phyloP scores from a whole-genome alignment of 2,797 vertebrate genomes.

The Enteromius fasciolatus region DNA sequence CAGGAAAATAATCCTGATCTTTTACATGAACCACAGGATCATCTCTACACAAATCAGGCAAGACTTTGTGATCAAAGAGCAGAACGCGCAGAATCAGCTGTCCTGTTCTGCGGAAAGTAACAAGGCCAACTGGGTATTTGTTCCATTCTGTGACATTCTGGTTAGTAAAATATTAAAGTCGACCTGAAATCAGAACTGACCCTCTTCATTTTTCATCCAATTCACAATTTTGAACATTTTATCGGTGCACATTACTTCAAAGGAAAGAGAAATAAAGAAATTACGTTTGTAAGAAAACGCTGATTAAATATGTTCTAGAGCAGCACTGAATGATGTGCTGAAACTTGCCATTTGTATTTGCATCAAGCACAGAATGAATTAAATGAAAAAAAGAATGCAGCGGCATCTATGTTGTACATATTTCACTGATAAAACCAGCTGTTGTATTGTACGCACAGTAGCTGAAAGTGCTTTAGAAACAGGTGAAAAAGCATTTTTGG shows the following conservation, averaged over 20 bases:
- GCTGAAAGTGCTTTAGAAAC: background rate
- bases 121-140: conserved; percentile 41
- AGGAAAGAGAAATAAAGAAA: background rate
- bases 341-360: background rate
- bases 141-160: conserved; percentile 1
- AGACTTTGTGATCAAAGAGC: conserved; percentile 79
- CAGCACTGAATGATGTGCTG: background rate
- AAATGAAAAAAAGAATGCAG: background rate
- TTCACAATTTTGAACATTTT: background rate
- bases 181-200: background rate
- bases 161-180: conserved; percentile 2
- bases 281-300: background rate
- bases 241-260: background rate
- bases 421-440: background rate
- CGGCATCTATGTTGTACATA: background rate
- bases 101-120: conserved; percentile 64
- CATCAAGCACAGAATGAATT: background rate
- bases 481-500: conserved; percentile 50
- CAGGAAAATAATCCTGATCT: conserved; percentile 80
- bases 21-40: conserved; percentile 77
- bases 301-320: background rate
- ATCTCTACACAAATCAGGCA: conserved; percentile 80
- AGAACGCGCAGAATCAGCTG: conserved; percentile 65
- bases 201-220: background rate
- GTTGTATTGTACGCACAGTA: background rate